Evolutionary conservation across 2,797 vertebrate species (phyloP), one percentile per base, ranked within the genome.

Genomic region (Sciaenops ocellatus): DNA sequence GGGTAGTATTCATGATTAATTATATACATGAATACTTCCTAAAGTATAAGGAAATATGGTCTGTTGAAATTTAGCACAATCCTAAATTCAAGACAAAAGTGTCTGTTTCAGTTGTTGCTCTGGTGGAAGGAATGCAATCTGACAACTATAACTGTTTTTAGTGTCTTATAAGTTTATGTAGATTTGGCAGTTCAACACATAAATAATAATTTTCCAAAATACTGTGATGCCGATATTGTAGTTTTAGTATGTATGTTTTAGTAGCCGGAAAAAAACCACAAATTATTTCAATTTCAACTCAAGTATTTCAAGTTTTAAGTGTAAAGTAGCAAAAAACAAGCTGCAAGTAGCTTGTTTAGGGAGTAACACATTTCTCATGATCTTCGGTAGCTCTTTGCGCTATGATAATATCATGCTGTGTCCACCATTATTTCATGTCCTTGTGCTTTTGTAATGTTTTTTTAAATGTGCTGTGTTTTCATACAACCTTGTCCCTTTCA

Each of bases 401-500:
- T 51, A 1, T 1, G 3, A 61, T 61, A 56, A 62, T n/a, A 8
- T 41, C 28, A 24, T 6, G 7, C 30, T 56, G 56, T 30, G 10
- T 72, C 24, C 51, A 69, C 17, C 41, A 30, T 79, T 65, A 70
- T 30, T 30, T 17, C 2, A 16, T 3, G 38, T 50, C 26, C 5
- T 52, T 67, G 20, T 42, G 54, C 47, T 54, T 73, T 30, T 52
- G 16, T 54, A 68, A 38, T 6, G 15, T 28, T 42, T 55, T 55
- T 3, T 34, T 34, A 7, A 34, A 42, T 15, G 8, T 51, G 20
- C 26, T 20, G 26, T n/a, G 60, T 57, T 50, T 22, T 10, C 50
- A 20, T 28, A 60, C 41, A 69, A 73, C 78, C 57, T 69, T 70
- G 75, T 85, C 73, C 44, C n/a, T 7, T 76, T 42, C 56, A 67